Evolutionary conservation across 2,113 vertebrate species (phyloP), one percentile per base, ranked within the genome.

Genomic region (Gyps fulvus): DNA sequence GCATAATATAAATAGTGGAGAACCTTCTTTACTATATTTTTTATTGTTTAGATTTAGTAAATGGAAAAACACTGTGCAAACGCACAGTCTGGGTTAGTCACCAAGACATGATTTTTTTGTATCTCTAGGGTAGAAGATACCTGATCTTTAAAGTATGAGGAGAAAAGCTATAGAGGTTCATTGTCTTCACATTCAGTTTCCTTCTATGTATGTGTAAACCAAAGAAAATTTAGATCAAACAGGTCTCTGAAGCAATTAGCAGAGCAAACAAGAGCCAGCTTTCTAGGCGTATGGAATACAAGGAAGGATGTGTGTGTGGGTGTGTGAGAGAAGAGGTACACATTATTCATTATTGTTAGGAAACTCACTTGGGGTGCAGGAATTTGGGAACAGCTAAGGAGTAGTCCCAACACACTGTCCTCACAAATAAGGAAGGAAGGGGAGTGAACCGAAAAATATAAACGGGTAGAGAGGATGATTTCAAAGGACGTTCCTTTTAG

Each of bases 41-140:
- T 84, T 86, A 40, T 93, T 87, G 83, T 84, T 93, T 91, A 55
- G 38, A 71, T 90, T 92, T 90, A 80, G 50, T 74, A 91, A 76
- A 61, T 66, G 40, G 52, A 69, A 91, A 90, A 94, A 32, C 26
- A 69, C 55, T 10, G 47, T 11, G 47, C 52, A 85, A 84, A 63
- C 4, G 2, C 42, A 16, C 7, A 16, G 11, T 22, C 20, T 65
- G 17, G 3, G 18, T 55, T 84, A 67, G 47, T 58, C 77, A 93
- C 43, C 27, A 72, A 72, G 43, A 61, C 43, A 10, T 29, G 9
- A 27, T n/a, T 50, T 52, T 80, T 92, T 72, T 32, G 3, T 59
- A 25, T 78, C 38, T 83, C n/a, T 78, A 36, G 26, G 42, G 23
- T 59, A 57, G 73, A 76, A 95, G 70, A 79, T 94, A 57, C 16